Conservation (phyloP, 2,797 vertebrate genomes). For the Sebastes matsubarae region DNA sequence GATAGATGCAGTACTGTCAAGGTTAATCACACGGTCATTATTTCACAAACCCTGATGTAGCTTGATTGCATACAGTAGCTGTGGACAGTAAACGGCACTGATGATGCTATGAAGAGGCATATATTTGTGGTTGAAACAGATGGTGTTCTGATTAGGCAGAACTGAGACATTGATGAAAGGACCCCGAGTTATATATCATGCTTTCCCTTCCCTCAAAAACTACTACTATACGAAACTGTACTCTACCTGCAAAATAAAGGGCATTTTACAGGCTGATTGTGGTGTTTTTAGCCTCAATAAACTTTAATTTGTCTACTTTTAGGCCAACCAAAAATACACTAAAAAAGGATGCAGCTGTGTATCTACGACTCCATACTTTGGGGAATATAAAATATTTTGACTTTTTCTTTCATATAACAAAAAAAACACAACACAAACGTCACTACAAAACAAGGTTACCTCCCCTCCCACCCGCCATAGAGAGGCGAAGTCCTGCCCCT, state of each 20-base stretch:
- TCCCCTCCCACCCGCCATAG: no score
- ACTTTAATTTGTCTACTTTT: not conserved
- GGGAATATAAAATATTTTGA: not conserved
- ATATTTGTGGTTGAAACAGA: conserved; percentile 14
- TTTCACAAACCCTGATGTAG: not conserved
- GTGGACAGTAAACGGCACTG: not conserved
- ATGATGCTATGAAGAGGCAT: not conserved
- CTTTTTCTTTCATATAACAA: fast-evolving
- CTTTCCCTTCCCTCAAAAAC: not conserved
- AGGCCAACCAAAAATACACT: not conserved
- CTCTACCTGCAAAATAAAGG: not conserved
- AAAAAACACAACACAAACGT: no score
- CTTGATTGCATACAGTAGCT: not conserved
- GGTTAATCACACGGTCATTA: not conserved
- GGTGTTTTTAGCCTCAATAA: not conserved
- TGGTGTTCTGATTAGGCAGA: conserved; percentile 1
- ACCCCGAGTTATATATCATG: not conserved
- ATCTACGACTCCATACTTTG: not conserved
- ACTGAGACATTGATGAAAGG: not conserved
- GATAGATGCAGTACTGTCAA: conserved; percentile 26
- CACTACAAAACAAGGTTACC: no score
- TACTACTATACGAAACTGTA: not conserved
- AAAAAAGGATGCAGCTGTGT: not conserved
- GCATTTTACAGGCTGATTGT: not conserved
- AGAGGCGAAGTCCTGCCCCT: no score